Percentiles rank a stretch among this genome's conserved stretches.
Conservation (phyloP, 2,113 vertebrate species). For the Phylloscopus trochilus region DNA sequence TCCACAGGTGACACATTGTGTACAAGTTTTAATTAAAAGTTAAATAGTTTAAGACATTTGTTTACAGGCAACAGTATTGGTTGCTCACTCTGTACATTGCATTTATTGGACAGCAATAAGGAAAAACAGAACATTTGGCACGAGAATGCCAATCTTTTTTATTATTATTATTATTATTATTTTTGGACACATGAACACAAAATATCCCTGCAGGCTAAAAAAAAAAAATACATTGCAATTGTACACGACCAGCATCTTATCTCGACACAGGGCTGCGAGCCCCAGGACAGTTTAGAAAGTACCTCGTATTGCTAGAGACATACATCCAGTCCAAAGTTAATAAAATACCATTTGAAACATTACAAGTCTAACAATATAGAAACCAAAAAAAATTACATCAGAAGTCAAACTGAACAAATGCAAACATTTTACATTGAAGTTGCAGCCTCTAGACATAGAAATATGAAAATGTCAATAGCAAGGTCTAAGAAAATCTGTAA, state of each 20-base stretch:
- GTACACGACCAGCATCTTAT: slow-evolving; percentile 78
- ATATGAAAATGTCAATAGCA: slow-evolving; percentile 76
- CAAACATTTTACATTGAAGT: slow-evolving; percentile 81
- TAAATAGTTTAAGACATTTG: slow-evolving; percentile 58
- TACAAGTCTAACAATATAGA: slow-evolving; percentile 83
- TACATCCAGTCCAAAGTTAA: slow-evolving; percentile 83
- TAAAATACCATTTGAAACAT: slow-evolving; percentile 82
- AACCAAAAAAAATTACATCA: slow-evolving; percentile 83
- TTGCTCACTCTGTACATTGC: slow-evolving; percentile 50
- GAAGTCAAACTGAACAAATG: slow-evolving; percentile 84
- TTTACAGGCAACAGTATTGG: slow-evolving; percentile 50
- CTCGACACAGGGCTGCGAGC: slow-evolving; percentile 70
- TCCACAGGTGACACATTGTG: slow-evolving; percentile 5
- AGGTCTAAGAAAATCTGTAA: slow-evolving; percentile 72
- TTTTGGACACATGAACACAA: slow-evolving; percentile 97
- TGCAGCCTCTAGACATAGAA: slow-evolving; percentile 80
- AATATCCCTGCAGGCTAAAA: slow-evolving; percentile 96
- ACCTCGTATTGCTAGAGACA: slow-evolving; percentile 92
- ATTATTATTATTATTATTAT: slow-evolving; percentile 62
- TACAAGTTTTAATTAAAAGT: slow-evolving; percentile 42
- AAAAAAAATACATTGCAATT: slow-evolving; percentile 80
- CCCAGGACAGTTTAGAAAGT: slow-evolving; percentile 79
- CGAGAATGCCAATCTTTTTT: slow-evolving; percentile 91
- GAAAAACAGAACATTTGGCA: slow-evolving; percentile 79
- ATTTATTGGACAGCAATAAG: slow-evolving; percentile 69